These are phyloP conservation scores for Avahi laniger DNA, from an alignment of 2,797 vertebrate species.

Conservation along the genomic window DNA sequence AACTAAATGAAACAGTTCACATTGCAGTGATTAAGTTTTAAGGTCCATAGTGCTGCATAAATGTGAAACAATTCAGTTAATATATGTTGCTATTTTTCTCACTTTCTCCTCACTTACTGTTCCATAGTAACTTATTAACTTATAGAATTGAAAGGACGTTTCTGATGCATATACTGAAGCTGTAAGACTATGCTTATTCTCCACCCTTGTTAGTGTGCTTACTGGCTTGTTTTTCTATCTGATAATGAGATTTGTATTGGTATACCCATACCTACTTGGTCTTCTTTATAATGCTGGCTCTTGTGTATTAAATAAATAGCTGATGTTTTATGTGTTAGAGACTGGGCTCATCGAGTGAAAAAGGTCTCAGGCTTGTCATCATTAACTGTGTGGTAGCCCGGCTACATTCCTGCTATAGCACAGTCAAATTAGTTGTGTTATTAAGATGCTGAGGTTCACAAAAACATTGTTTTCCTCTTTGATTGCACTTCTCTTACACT, in stretches of 20 bases:
- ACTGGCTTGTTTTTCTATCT: conserved; percentile 16
- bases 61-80: background rate
- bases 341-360: background rate
- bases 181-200: background rate
- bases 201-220: background rate
- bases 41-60: background rate
- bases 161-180: background rate
- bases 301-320: background rate
- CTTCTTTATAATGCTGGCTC: background rate
- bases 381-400: background rate
- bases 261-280: background rate
- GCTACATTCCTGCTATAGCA: background rate
- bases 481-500: conserved; percentile 21
- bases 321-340: background rate
- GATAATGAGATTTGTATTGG: conserved; percentile 19
- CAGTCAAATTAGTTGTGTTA: conserved; percentile 35
- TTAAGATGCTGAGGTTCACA: conserved; percentile 43
- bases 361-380: background rate
- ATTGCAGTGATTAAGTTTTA: background rate
- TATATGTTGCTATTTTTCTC: background rate
- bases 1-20: background rate
- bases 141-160: background rate
- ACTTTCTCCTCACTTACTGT: background rate
- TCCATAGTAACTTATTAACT: background rate
- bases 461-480: conserved; percentile 53